Conservation (phyloP, 2,113 vertebrate genomes). For the Scytalopus superciliaris region DNA sequence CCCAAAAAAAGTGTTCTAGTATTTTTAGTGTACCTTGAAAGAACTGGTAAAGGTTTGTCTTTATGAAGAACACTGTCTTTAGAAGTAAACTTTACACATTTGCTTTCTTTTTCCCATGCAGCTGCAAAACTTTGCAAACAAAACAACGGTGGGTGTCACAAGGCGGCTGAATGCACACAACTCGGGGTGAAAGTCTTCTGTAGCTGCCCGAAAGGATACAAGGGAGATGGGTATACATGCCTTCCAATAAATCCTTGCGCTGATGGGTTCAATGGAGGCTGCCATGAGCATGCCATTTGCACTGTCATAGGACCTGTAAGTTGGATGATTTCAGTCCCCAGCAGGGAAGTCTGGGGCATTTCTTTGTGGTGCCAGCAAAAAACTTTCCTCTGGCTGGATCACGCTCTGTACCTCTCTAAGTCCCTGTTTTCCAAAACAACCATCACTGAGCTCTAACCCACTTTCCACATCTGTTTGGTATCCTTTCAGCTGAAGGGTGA, state of each 20-base stretch:
- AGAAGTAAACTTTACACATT: neutral
- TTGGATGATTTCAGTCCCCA: neutral
- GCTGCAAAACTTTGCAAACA: constrained; percentile 83
- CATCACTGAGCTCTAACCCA: neutral
- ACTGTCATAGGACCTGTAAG: constrained; percentile 87
- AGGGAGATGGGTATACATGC: constrained; percentile 86
- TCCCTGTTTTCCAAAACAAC: neutral
- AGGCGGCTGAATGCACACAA: constrained; percentile 81
- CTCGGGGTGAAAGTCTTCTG: constrained; percentile 79
- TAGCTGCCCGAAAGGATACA: constrained; percentile 80
- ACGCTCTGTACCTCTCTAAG: neutral
- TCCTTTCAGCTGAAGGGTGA: neutral
- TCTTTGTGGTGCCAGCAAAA: neutral
- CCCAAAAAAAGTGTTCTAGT: neutral
- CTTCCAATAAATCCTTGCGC: constrained; percentile 82
- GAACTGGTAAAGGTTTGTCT: neutral
- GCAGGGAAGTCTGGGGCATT: neutral
- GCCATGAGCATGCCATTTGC: constrained; percentile 90
- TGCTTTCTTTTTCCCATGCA: constrained; percentile 16
- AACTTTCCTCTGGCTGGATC: neutral
- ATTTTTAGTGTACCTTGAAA: neutral
- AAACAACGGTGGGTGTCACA: constrained; percentile 88
- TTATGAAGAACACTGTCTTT: neutral
- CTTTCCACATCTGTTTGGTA: neutral
- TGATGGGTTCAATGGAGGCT: constrained; percentile 82